These are phyloP conservation scores for Zaprionus lineosus DNA, from an alignment of 2,888 invertebrate species.

Conservation along the genomic window DNA sequence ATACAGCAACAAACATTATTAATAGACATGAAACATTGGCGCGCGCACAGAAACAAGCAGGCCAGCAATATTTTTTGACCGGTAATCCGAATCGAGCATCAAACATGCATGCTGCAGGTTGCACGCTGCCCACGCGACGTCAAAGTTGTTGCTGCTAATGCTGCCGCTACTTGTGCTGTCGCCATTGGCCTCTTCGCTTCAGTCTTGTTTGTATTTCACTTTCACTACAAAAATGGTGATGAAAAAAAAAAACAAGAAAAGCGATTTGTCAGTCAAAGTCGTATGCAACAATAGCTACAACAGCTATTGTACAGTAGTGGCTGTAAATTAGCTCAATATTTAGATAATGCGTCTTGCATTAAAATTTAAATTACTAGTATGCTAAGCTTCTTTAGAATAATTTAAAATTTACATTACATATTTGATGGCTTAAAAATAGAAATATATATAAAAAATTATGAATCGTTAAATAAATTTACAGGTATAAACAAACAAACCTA, in stretches of 20 bases:
- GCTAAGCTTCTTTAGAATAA: background rate
- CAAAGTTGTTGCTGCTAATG: slow-evolving; percentile 8
- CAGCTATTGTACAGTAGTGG: slow-evolving; percentile 27
- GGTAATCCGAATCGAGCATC: slow-evolving; percentile 35
- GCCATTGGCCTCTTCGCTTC: slow-evolving; percentile 4
- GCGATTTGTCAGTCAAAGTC: slow-evolving; percentile 24
- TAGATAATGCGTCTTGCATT: background rate
- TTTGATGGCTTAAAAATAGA: background rate
- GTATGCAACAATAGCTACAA: slow-evolving; percentile 33
- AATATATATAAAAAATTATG: background rate
- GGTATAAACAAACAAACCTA: background rate
- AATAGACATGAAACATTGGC: slow-evolving; percentile 60
- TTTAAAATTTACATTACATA: background rate
- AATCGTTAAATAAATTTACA: background rate
- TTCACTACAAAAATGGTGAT: slow-evolving; percentile 66
- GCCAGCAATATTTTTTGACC: slow-evolving; percentile 39
- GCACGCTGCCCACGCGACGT: slow-evolving; percentile 36
- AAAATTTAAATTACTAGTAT: no score
- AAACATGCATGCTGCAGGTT: slow-evolving; percentile 43
- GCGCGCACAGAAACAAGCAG: slow-evolving; percentile 46
- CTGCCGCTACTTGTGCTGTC: slow-evolving; percentile 5
- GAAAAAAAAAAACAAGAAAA: slow-evolving; percentile 17
- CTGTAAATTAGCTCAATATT: background rate
- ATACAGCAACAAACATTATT: slow-evolving; percentile 47
- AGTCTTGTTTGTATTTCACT: slow-evolving; percentile 52